phyloP scores from a whole-genome alignment of 2,797 vertebrate genomes.

The Eidolon dupreanum region DNA sequence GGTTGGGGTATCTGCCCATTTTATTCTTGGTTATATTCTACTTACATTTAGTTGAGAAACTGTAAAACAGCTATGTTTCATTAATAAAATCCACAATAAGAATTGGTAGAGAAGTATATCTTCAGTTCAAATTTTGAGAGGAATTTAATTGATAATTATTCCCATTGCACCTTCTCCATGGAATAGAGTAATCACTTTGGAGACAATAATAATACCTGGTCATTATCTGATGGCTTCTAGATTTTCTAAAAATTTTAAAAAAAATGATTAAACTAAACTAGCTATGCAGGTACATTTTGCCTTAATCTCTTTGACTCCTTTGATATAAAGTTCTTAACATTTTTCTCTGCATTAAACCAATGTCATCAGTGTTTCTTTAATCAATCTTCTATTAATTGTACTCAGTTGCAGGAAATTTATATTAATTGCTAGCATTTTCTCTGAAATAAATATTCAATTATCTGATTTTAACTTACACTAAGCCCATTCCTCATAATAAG shows the following conservation, averaged over 20 bases:
- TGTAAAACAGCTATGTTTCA: background rate
- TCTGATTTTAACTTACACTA: background rate
- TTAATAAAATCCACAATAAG: background rate
- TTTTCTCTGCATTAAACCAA: constrained; percentile 8
- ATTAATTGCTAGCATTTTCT: background rate
- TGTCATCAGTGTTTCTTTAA: background rate
- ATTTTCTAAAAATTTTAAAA: background rate
- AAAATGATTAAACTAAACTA: constrained; percentile 9
- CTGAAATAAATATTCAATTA: constrained; percentile 37
- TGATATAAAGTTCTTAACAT: constrained; percentile 1
- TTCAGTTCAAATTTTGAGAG: background rate
- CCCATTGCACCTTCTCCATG: background rate
- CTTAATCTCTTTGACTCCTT: constrained; percentile 30
- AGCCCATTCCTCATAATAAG: background rate
- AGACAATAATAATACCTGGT: background rate
- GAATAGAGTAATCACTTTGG: background rate
- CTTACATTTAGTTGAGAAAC: background rate
- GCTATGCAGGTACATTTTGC: background rate
- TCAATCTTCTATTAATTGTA: constrained; percentile 18
- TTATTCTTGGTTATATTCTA: background rate
- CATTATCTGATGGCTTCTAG: background rate
- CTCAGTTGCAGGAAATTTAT: background rate
- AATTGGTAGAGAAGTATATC: background rate
- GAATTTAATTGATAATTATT: background rate
- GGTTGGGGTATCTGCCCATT: background rate